Evolutionary conservation across 2,113 vertebrate species (phyloP), one percentile per base, ranked within the genome.

Genomic region (Leptobrachium ailaonicum): DNA sequence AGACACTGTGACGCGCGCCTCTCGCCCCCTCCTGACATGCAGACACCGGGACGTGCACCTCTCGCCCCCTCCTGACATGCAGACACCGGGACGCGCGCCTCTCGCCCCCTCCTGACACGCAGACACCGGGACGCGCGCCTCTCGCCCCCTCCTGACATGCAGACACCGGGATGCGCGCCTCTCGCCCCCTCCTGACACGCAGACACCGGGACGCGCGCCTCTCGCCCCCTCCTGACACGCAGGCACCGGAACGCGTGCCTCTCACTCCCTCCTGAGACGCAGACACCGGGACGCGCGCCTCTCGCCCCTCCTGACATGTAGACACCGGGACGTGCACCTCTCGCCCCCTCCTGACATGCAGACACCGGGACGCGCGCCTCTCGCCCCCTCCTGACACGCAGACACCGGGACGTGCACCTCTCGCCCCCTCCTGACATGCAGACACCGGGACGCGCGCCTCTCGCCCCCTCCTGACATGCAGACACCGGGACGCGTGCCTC

Each of bases 381-480:
- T 60, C 56, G 3, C 56, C 56, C 56, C 56, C 50, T 14, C 56
- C 2, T 60, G 1, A 60, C 1, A 60, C 56, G 13, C 56, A 60
- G 47, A 50, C 47, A 60, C 11, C 1, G 3, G 1, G 47, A 50
- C 47, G 13, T 2, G 9, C 13, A 1, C 56, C 56, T 14, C 56
- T 58, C 56, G 1, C 13, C 56, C 2, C 56, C 56, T 14, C 2
- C 56, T 60, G 13, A 60, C 1, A 60, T 2, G 13, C 2, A 60
- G 56, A 11, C 2, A 11, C 13, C 2, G 3, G 0, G 13, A 2
- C 1, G 1, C 2, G 1, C 11, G 13, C 1, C 2, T 14, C 56
- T 60, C 56, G 1, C 56, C 56, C 11, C 56, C 47, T 50, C 56
- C 56, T 60, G 13, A 58, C 1, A 58, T 1, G 13, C 56, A 58